These are phyloP conservation scores for Magallana ariakensis DNA, from an alignment of 1,140 invertebrate genomes.

Conservation along the genomic window DNA sequence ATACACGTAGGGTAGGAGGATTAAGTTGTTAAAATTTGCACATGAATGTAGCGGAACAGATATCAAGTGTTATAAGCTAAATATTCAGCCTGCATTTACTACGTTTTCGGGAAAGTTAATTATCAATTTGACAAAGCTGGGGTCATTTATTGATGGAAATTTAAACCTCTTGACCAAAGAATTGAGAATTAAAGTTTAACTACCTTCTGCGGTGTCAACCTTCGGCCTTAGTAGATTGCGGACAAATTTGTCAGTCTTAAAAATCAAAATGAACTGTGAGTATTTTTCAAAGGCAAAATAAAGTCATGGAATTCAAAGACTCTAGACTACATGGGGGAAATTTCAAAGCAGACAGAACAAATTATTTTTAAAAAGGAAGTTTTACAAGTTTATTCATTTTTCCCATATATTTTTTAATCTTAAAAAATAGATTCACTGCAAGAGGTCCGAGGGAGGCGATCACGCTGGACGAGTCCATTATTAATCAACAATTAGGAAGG, in stretches of 20 bases:
- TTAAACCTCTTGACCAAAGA: slow-evolving; percentile 38
- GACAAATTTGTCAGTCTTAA: background rate
- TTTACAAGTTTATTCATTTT: background rate
- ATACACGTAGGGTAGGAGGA: slow-evolving; percentile 8
- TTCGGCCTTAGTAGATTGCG: background rate
- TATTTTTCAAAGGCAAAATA: no score
- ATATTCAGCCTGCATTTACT: slow-evolving; percentile 25
- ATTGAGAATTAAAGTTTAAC: slow-evolving; percentile 9
- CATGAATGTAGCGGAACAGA: slow-evolving; percentile 24
- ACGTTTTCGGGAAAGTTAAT: slow-evolving; percentile 34
- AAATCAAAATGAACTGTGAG: no score
- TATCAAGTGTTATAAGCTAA: slow-evolving; percentile 25
- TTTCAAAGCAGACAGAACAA: no score
- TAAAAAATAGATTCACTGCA: background rate
- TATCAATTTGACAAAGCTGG: slow-evolving; percentile 33
- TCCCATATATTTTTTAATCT: background rate
- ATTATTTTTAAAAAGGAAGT: no score
- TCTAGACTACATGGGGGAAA: no score
- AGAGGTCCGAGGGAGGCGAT: background rate
- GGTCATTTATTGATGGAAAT: slow-evolving; percentile 32
- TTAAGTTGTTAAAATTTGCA: slow-evolving; percentile 39
- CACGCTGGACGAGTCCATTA: background rate
- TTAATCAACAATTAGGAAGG: background rate
- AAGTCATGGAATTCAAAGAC: no score
- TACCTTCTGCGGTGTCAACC: background rate